These are phyloP conservation scores for Yponomeuta evonymella DNA, from an alignment of 2,888 invertebrate species.

Conservation along the genomic window DNA sequence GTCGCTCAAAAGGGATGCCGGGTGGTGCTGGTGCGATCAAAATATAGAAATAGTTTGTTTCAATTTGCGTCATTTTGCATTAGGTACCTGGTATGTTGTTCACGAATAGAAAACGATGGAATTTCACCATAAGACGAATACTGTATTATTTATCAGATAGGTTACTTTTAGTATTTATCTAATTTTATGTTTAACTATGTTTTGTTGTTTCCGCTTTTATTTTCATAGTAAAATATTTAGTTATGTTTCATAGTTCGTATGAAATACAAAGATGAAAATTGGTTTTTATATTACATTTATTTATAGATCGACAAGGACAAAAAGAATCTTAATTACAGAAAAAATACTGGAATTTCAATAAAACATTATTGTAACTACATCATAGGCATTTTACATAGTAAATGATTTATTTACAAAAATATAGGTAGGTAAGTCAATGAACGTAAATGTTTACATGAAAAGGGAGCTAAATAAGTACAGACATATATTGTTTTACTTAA, in stretches of 20 bases:
- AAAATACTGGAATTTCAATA: constrained; percentile 23
- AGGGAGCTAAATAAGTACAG: too few relatives aligned
- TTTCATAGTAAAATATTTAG: too few relatives aligned
- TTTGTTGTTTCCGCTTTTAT: too few relatives aligned
- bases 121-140: not conserved
- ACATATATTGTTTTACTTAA: too few relatives aligned
- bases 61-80: constrained; percentile 4
- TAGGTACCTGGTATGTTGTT: not conserved
- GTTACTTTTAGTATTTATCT: too few relatives aligned
- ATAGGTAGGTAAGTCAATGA: too few relatives aligned
- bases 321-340: constrained; percentile 22
- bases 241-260: too few relatives aligned
- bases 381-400: too few relatives aligned
- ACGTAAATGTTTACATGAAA: too few relatives aligned
- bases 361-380: not conserved
- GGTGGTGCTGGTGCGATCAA: not conserved
- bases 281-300: constrained; percentile 19
- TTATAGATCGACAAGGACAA: constrained; percentile 23
- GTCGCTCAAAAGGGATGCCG: constrained; percentile 20
- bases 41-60: not conserved
- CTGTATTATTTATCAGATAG: not conserved
- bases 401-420: too few relatives aligned
- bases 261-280: not conserved
- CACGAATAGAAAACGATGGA: not conserved
- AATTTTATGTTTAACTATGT: too few relatives aligned